phyloP scores from a whole-genome alignment of 92 coral and sea anemone species.

The Paragorgia papillata region DNA sequence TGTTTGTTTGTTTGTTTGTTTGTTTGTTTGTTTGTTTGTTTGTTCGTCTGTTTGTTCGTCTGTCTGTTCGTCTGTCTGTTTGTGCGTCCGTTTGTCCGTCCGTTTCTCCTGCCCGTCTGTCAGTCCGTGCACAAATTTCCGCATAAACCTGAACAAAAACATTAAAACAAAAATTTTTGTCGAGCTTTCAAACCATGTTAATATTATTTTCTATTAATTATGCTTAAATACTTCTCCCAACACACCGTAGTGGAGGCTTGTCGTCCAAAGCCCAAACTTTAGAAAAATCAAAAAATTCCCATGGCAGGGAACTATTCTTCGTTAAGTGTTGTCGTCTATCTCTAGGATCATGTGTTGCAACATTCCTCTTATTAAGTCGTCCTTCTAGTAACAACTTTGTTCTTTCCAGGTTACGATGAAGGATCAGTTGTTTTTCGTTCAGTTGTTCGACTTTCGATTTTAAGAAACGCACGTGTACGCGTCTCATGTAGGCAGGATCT shows the following conservation, averaged over 20 bases:
- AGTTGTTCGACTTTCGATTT: slow-evolving; percentile 69
- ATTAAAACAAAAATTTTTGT: no score
- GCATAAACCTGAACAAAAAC: no score
- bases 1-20: no score
- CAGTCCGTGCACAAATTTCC: no score
- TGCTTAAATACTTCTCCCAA: no score
- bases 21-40: no score
- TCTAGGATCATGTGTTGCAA: slow-evolving; percentile 3
- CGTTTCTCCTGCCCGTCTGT: no score
- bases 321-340: neutral
- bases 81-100: no score
- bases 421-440: slow-evolving; percentile 14
- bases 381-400: slow-evolving; percentile 5
- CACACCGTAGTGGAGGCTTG: slow-evolving; percentile 93
- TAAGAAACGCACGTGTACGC: slow-evolving; percentile 79
- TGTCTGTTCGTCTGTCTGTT: no score
- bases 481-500: slow-evolving; percentile 86
- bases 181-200: no score
- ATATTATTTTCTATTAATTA: no score
- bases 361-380: slow-evolving; percentile 12
- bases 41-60: no score
- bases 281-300: slow-evolving; percentile 33
- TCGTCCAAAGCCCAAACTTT: slow-evolving; percentile 69
- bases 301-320: slow-evolving; percentile 27
- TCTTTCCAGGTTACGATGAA: neutral